Evolutionary conservation across 2,888 invertebrate genomes (phyloP), one percentile per base, ranked within the genome.

Genomic region (Polyommatus icarus): DNA sequence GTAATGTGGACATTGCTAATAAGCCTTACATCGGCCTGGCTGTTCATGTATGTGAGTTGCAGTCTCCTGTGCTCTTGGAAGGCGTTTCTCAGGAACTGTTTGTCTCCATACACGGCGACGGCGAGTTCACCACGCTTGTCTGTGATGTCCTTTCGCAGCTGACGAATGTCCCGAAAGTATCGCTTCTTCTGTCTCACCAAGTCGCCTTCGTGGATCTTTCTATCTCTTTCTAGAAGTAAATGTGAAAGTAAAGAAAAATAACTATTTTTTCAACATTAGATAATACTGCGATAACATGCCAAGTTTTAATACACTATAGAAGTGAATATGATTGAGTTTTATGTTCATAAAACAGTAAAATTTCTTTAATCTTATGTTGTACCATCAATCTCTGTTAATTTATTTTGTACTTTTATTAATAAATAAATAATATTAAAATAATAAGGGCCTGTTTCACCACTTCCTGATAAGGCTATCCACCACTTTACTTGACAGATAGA

Each of bases 141-240:
- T 12, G 90, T 86, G 76, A 96, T 95, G 78, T 96, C 95, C 78
- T 92, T 94, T 61, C 94, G 94, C 6, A 96, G 88, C 78, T 92
- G 92, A 15, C 94, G 93, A 77, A 96, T 90, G 82, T 95, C 95
- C 8, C 91, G 90, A 4, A 87, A 90, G 81, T 93, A 93, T 4
- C 94, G 88, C 83, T 94, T 95, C 78, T 94, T 92, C 81, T 95
- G 94, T 81, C 94, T 95, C 1, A 88, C 89, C 80, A 94, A 92
- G 81, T 96, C 95, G n/a, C 92, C 90, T 78, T 94, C 93, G 84
- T 95, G 95, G 76, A 96, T 95, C 84, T 95, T 95, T 77, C 95
- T 94, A 81, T 96, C 96, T 24, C 96, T 93, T 77, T 94, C 96
- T 96, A 79, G 32, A 80, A 78, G 18, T 73, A 29, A 54, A 18